Evolutionary conservation across 2,113 vertebrate genomes (phyloP), one percentile per base, ranked within the genome.

Genomic region (Odontophorus gujanensis): DNA sequence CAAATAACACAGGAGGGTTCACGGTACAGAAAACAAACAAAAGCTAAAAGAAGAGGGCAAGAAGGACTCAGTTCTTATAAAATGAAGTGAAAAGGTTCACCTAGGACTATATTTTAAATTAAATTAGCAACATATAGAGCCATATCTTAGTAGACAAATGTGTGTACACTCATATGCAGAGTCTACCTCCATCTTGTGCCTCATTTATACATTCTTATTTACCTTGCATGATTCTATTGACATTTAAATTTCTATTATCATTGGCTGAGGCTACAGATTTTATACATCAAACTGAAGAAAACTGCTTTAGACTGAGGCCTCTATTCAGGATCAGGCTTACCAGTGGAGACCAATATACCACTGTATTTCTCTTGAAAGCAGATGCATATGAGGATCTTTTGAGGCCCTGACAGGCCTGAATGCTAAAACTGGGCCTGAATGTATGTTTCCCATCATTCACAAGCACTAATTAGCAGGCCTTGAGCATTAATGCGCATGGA

Each of bases 131-230:
- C 20, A 63, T 63, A 18, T 72, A 84, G 43, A 92, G 14, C 3
- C 77, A 69, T 76, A 66, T 48, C 75, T 80, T 59, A 88, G 84
- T 4, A 63, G 30, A 36, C 19, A 26, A 47, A 69, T n/a, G 36
- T 84, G 62, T 8, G 3, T 12, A 59, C 10, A 58, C 62, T 36
- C 25, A 63, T 72, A 66, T 19, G 8, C 55, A 67, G 21, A 91
- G 24, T 32, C 7, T 53, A 28, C 28, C 22, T 84, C 86, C 30
- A 69, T 48, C 45, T 80, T 82, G 40, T 82, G 22, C 17, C 8
- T 92, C 51, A 47, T 90, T 94, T 81, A 65, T 55, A 71, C 9
- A 24, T 90, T 90, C 73, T 95, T 13, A 68, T 75, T 92, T 90
- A 69, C 51, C 2, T 5, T 45, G 20, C n/a, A 28, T 36, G 30